Base-by-base conservation (phyloP, 1,140 invertebrate genomes). In the Caenorhabditis remanei region DNA sequence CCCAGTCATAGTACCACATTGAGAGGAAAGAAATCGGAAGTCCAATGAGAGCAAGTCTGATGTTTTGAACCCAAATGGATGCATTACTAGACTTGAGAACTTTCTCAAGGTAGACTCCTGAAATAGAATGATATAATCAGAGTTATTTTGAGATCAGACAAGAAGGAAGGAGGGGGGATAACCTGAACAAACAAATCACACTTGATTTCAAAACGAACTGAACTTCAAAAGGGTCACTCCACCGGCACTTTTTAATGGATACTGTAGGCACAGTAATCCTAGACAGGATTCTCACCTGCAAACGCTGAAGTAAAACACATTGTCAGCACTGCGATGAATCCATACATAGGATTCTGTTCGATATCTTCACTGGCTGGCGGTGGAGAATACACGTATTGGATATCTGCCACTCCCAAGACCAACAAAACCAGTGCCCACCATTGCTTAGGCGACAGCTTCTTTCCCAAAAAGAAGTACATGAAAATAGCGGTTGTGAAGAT, bases 231-330 rank as follows among this genome's bases (percentile, higher is more conserved):
- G n/a, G 7, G 13, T 9, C 50, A 16, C 9, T 53, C 9, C 16
- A 14, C 50, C 2, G 16, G n/a, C n/a, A n/a, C n/a, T n/a, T n/a
- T n/a, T n/a, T n/a, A n/a, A n/a, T n/a, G n/a, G 50, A 2, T 53
- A 11, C 50, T 14, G 50, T 53, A 53, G 16, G 13, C 50, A 14
- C 50, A 11, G 16, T 8, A 21, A 14, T n/a, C 56, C 8, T 58
- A n/a, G 3, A 8, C 7, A 24, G 40, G 21, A 58, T 6, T 50
- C 43, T 79, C 4, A 92, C 91, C 91, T 19, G 91, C 91, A 85
- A 92, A 91, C 19, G 91, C 91, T 7, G 91, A 92, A n/a, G 91
- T 92, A 65, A 92, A 90, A 65, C 92, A 92, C 92, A 92, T 92
- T 19, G 79, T 87, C 9, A 90, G 71, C 3, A 92, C 92, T 58